Conservation (phyloP, 2,888 invertebrate genomes). For the Pelosia muscerda region DNA sequence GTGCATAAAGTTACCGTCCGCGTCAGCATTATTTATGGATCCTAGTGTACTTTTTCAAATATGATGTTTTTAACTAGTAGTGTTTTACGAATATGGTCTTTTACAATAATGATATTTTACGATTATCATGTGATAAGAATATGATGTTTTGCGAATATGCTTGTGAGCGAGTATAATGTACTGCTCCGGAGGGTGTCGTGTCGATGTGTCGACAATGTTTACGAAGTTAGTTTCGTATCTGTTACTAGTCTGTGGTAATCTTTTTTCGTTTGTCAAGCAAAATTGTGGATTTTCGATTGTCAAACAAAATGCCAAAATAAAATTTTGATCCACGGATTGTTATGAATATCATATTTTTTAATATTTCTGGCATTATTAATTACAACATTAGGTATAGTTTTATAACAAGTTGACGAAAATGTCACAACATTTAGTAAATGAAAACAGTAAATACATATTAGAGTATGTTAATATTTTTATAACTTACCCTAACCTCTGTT, state of each 20-base stretch:
- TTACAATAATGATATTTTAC: too few relatives aligned
- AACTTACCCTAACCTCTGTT: constrained; percentile 48
- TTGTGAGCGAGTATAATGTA: too few relatives aligned
- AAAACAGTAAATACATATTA: constrained; percentile 83
- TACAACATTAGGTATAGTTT: neutral
- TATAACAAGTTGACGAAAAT: constrained; percentile 53
- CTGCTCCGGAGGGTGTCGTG: too few relatives aligned
- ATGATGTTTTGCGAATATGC: too few relatives aligned
- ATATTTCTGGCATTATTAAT: neutral
- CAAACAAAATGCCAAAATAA: neutral
- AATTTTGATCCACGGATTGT: constrained; percentile 12
- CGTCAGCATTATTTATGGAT: too few relatives aligned
- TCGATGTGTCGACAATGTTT: too few relatives aligned
- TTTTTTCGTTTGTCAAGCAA: neutral
- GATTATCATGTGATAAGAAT: too few relatives aligned
- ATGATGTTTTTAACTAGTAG: too few relatives aligned
- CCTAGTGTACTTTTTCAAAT: too few relatives aligned
- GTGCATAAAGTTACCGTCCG: too few relatives aligned
- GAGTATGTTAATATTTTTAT: constrained; percentile 73
- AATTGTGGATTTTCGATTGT: neutral
- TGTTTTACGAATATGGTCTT: too few relatives aligned
- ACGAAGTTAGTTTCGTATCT: too few relatives aligned
- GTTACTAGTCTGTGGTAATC: neutral
- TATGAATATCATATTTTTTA: constrained; percentile 5
- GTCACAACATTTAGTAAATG: constrained; percentile 79